Evolutionary conservation across 1,140 invertebrate species (phyloP).

Genomic region (Trialeurodes vaporariorum): DNA sequence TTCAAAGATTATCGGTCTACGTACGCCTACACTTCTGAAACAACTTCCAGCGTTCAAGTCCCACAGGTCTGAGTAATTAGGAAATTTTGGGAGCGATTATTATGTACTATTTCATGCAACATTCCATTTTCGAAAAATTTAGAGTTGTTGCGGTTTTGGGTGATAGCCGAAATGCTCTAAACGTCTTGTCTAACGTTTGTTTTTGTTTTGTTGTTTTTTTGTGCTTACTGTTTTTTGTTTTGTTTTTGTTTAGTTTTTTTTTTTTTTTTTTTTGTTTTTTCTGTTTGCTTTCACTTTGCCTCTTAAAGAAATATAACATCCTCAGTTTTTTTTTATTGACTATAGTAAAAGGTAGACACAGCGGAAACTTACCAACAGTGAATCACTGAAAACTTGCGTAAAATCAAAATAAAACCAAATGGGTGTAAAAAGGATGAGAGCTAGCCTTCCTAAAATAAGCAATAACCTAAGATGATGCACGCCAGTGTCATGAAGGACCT

Average conservation of each 20-base stretch:
- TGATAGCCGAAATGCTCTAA: no score
- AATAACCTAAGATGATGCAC: conserved; percentile 80
- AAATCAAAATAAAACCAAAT: conserved; percentile 73
- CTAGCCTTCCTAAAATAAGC: conserved; percentile 64
- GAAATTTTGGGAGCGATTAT: no score
- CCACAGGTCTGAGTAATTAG: no score
- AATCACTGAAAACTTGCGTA: conserved; percentile 47
- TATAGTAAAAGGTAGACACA: conserved; percentile 33
- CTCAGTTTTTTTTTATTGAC: not conserved
- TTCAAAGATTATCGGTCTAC: no score
- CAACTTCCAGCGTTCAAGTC: no score
- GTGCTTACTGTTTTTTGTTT: conserved; percentile 3
- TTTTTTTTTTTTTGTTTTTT: conserved; percentile 12
- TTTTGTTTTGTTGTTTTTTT: not conserved
- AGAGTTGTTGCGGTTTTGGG: no score
- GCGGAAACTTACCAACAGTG: conserved; percentile 24
- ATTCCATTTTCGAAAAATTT: no score
- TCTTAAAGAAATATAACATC: not conserved
- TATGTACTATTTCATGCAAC: no score
- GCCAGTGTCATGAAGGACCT: conserved; percentile 76
- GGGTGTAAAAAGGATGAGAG: conserved; percentile 74
- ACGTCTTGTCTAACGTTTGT: no score
- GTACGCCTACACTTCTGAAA: no score
- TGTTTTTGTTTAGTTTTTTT: not conserved
- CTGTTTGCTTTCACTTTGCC: not conserved